Evolutionary conservation across 2,797 vertebrate species (phyloP).

Genomic region (Rhinatrema bivittatum): DNA sequence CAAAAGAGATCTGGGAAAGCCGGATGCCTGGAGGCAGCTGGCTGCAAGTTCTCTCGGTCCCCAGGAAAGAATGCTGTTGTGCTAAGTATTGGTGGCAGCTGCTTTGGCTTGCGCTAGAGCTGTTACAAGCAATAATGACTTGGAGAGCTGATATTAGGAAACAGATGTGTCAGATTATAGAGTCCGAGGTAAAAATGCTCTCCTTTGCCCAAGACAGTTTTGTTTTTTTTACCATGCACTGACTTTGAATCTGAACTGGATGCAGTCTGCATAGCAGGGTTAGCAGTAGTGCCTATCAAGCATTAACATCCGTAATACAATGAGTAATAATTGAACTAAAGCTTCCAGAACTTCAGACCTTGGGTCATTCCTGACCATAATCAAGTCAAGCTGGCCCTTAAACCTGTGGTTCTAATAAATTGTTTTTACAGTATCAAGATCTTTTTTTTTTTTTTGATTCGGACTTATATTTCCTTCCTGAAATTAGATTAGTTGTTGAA

Average conservation of each 20-base stretch:
- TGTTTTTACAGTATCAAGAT: no score
- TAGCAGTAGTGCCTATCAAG: background rate
- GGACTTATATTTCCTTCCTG: no score
- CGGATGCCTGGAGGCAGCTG: constrained; percentile 28
- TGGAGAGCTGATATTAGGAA: constrained; percentile 16
- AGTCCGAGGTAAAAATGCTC: constrained; percentile 10
- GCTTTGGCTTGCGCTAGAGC: constrained; percentile 1
- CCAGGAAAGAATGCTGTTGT: constrained; percentile 17
- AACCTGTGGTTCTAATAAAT: no score
- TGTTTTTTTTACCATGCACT: constrained; percentile 5
- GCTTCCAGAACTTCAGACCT: no score
- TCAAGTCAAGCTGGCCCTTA: no score
- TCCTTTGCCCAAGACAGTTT: constrained; percentile 14
- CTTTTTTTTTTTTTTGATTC: no score
- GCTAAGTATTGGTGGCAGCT: constrained; percentile 19
- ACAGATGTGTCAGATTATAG: constrained; percentile 17
- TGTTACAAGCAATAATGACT: constrained; percentile 8
- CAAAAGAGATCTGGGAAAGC: constrained; percentile 15
- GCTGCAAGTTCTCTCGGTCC: constrained; percentile 15
- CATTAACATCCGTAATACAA: background rate
- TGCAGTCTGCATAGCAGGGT: background rate
- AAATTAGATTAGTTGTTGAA: no score
- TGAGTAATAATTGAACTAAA: background rate
- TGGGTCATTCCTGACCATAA: no score
- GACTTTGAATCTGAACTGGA: constrained; percentile 13